Evolutionary conservation across 2,888 invertebrate species (phyloP), one percentile per base, ranked within the genome.

Genomic region (Drosophila infuscata): DNA sequence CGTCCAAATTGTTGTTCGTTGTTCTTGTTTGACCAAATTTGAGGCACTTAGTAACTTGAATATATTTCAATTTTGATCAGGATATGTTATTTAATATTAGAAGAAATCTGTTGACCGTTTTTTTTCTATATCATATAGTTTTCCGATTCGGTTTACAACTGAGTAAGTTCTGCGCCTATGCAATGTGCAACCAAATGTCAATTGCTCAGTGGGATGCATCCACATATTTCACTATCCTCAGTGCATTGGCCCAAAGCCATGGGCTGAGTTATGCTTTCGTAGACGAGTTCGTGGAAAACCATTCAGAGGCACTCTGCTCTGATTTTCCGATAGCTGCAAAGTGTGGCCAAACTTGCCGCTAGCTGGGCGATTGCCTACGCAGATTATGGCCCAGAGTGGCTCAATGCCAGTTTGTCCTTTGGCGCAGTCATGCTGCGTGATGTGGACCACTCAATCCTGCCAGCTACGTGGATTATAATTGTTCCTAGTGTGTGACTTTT

Each of bases 191-290:
- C 25, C 9, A 29, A 30, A 49, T 54, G 1, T 11, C 17, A 36
- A 54, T 36, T 29, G 54, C 36, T 56, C 29, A 30, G 12, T 30
- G 38, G 15, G 4, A 12, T n/a, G 56, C n/a, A 29, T 3, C 15
- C 3, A 25, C 29, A 30, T 25, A n/a, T n/a, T 12, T n/a, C 33
- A 29, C n/a, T 30, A 56, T 56, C 30, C 38, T n/a, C 38, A n/a
- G n/a, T 12, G 56, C 56, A 30, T 56, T 56, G 56, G 56, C 38
- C 29, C 11, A 12, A 4, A n/a, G 56, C 56, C 52, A 3, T 53
- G 8, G 33, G 25, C 49, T 49, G 17, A 29, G 29, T 49, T 9
- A 29, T 49, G 49, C 29, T 17, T 3, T 33, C 9, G 35, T 25
- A 17, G 29, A 8, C 36, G 29, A 56, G 56, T 29, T 38, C 12